phyloP scores from a whole-genome alignment of 1,140 invertebrate species.

The Hylaeus volcanicus region DNA sequence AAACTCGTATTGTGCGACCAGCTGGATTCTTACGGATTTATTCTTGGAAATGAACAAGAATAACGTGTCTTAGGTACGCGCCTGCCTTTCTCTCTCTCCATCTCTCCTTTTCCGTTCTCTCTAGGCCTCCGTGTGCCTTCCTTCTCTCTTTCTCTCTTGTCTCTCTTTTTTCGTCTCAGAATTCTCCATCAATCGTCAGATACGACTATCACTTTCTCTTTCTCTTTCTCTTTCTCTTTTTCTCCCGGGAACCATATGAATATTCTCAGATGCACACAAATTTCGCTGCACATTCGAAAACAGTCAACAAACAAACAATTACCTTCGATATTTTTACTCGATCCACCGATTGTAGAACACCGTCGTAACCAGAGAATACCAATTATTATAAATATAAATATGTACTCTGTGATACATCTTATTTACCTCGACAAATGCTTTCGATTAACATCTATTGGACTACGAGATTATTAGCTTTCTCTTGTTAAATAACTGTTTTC shows the following conservation, averaged over 20 bases:
- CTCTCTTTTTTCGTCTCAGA: neutral
- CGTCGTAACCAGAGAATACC: no score
- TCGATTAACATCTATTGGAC: neutral
- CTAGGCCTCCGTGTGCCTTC: constrained; percentile 12
- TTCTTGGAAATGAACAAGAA: constrained; percentile 57
- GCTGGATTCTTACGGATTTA: constrained; percentile 56
- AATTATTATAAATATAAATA: no score
- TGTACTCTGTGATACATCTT: neutral
- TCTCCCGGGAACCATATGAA: neutral
- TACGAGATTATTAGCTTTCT: neutral
- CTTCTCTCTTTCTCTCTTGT: neutral
- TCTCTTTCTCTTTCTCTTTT: no score
- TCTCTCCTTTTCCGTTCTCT: no score
- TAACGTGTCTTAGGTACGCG: constrained; percentile 54
- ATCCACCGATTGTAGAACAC: no score
- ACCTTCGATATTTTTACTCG: no score
- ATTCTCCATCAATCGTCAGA: constrained; percentile 24
- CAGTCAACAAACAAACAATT: no score
- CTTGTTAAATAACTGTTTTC: no score
- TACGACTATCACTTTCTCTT: constrained; percentile 1
- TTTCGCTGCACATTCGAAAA: no score
- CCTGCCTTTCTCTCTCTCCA: neutral
- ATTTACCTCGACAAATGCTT: neutral
- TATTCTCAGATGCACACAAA: neutral
- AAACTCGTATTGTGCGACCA: constrained; percentile 49